Evolutionary conservation across 2,113 vertebrate genomes (phyloP), one percentile per base, ranked within the genome.

Genomic region (Morone saxatilis): DNA sequence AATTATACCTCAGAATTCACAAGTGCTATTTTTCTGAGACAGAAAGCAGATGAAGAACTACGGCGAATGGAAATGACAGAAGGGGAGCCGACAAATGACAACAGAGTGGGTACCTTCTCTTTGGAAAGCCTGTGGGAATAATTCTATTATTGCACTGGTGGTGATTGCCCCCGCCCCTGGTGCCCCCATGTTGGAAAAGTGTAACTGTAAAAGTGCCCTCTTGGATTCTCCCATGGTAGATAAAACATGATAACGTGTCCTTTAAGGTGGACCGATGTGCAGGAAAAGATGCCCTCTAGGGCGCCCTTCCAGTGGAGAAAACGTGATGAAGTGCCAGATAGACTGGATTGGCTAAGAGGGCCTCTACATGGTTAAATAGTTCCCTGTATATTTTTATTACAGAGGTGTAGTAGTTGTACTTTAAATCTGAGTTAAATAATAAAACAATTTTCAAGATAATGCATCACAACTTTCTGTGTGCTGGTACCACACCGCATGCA

Each of bases 81-180:
- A 20, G 86, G 80, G 38, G 78, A 86, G n/a, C 76, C 88, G 0
- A 45, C 76, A 53, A 0, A 79, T 1, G 0, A 6, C 0, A 38
- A 14, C 54, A 91, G 70, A 81, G 94, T 95, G 43, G 47, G 80
- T 47, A 38, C 2, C 40, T 53, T 69, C 7, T 17, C 14, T 50
- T 22, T 66, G 63, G 25, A 36, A 59, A 60, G 12, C 8, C 1
- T 13, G 3, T 69, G 4, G 2, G 22, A 61, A 16, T 4, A 22
- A 6, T 60, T 63, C 3, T 3, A 12, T 43, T 11, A 40, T 19
- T 38, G 6, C n/a, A 25, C 54, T 25, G n/a, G 5, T n/a, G 20
- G n/a, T 6, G 10, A 51, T 51, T 6, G 7, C 16, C 14, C 14
- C 5, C 47, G 1, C 0, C 13, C 12, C 13, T 17, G 47, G 13